Base-by-base conservation (phyloP, 2,113 vertebrate genomes). In the Heliornis fulica region DNA sequence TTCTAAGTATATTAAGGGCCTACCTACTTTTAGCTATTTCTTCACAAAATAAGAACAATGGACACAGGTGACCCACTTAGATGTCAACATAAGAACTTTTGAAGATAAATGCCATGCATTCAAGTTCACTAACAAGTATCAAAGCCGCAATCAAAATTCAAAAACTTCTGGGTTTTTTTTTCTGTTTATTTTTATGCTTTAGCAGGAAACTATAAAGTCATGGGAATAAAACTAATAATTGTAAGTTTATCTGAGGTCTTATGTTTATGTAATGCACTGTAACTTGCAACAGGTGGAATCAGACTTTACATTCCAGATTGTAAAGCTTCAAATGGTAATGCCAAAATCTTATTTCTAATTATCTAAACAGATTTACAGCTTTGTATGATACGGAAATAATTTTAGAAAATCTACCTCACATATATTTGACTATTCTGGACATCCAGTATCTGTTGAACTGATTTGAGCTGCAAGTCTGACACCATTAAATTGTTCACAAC, bases 401-500 rank as follows among this genome's bases (percentile, higher is more conserved):
- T 92, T 91, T 57, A 57, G 5, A 77, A 56, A 69, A 4, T 29
- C 31, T 74, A 9, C 43, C 31, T 75, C 43, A 56, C 90, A 20
- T 79, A 48, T 17, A 3, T 95, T 95, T 95, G 72, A 84, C 53
- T 80, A 82, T 82, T 94, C 38, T 80, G 31, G 60, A 60, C 19
- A 91, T 93, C 69, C 36, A 91, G 9, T 59, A 70, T 81, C 64
- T 90, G 61, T 87, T 63, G 15, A 64, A 40, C 32, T 84, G 71
- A 83, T 66, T 43, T 70, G 26, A 82, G 26, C 88, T 91, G 78
- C 77, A 95, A 68, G 11, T 46, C 63, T 94, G 71, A 75, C 32
- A 77, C 43, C 95, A 93, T 79, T 68, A 96, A 95, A 77, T 31
- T 94, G n/a, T 16, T 28, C 87, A 36, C 59, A 92, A 45, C 40